Evolutionary conservation across 2,888 invertebrate genomes (phyloP), one percentile per base, ranked within the genome.

Genomic region (Ditula angustiorana): DNA sequence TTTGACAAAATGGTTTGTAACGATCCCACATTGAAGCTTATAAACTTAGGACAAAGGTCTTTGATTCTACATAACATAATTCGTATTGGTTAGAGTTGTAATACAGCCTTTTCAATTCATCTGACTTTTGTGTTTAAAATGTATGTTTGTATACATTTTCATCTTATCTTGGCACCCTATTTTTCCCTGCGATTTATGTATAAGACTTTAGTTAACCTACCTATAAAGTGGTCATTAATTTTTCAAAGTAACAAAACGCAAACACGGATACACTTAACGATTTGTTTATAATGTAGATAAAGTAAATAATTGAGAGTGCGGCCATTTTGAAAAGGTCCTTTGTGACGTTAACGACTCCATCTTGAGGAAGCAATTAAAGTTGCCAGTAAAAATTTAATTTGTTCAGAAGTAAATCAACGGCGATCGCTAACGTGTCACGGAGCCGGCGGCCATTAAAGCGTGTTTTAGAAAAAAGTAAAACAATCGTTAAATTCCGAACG

Each of bases 291-390:
- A 35, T 59, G 44, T 53, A 23, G 56, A 50, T 56, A 61, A 56
- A 64, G 33, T 58, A 63, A 63, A 63, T 63, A 63, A 50, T 63
- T 63, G 63, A 57, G 35, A 62, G 63, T 63, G 61, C 67, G 33
- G 69, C 66, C 67, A 67, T 69, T 61, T 68, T 69, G 70, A 63
- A 59, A 65, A 66, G 65, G 56, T 61, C 65, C 67, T 68, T 44
- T 64, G 63, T 63, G 59, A 60, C 58, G 65, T 59, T 60, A 49
- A 55, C 49, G 55, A 56, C 66, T 67, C 74, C 80, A 79, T 78
- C 74, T 74, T 74, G 75, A 80, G 84, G 85, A 88, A 87, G 85
- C 80, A 85, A 83, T 87, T 83, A 88, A 88, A 79, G 77, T 74
- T 72, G 74, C 63, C 75, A 80, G 79, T 86, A 81, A 86, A 85